Conservation (phyloP, 2,888 invertebrate genomes). For the Dicranocentrus wangi region DNA sequence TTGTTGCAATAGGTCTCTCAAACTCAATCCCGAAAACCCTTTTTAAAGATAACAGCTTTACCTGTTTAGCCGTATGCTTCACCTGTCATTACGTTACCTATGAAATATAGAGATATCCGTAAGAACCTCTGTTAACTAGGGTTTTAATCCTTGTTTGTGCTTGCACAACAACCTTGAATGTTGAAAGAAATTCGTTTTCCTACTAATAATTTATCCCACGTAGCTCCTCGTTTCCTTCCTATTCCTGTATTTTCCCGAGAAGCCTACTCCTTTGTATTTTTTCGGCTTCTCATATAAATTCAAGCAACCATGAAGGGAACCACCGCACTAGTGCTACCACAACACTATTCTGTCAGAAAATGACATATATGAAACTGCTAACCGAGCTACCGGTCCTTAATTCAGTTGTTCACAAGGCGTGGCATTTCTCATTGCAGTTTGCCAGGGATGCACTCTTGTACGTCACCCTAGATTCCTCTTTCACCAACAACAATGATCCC, state of each 20-base stretch:
- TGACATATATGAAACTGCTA: slow-evolving; percentile 52
- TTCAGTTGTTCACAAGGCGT: slow-evolving; percentile 19
- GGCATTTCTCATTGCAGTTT: neutral
- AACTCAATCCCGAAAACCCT: too few relatives aligned
- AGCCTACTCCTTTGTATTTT: slow-evolving; percentile 27
- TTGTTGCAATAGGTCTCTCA: too few relatives aligned
- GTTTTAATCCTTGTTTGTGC: slow-evolving; percentile 8
- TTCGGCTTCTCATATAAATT: slow-evolving; percentile 27
- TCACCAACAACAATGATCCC: neutral
- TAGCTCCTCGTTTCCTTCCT: neutral
- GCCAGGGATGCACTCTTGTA: neutral
- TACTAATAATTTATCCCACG: neutral
- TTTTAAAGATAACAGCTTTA: slow-evolving; percentile 8
- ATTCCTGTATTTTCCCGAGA: slow-evolving; percentile 15
- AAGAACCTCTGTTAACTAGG: slow-evolving; percentile 45
- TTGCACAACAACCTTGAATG: neutral
- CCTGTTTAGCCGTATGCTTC: too few relatives aligned
- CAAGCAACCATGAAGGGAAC: slow-evolving; percentile 52
- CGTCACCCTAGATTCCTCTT: slow-evolving; percentile 15
- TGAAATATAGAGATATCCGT: neutral
- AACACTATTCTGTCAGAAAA: slow-evolving; percentile 41
- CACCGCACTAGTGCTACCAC: slow-evolving; percentile 29
- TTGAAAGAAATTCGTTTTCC: neutral
- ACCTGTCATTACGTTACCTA: slow-evolving; percentile 31
- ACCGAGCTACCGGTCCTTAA: slow-evolving; percentile 47